Percentiles rank a stretch among this genome's conserved stretches.
Evolutionary conservation across 2,113 vertebrate genomes (phyloP).

Genomic region (Ciconia boyciana): DNA sequence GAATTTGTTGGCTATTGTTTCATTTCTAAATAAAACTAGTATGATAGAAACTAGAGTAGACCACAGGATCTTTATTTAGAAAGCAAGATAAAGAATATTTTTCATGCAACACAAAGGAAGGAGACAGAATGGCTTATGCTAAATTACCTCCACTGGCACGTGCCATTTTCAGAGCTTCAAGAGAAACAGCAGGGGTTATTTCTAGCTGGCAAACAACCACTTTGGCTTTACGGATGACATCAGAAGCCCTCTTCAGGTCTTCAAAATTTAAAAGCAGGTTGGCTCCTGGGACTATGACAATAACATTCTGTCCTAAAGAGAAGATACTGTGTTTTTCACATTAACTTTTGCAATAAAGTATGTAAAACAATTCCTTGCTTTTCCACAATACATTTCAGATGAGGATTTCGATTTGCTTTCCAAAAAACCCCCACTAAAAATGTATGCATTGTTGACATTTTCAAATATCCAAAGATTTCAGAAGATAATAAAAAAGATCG

Average conservation of each 20-base stretch:
- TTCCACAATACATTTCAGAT: neutral
- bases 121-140: neutral
- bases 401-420: neutral
- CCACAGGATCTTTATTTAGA: neutral
- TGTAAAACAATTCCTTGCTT: neutral
- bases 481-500: neutral
- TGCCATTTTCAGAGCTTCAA: constrained; percentile 87
- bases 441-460: neutral
- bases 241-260: constrained; percentile 80
- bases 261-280: constrained; percentile 86
- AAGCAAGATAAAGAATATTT: neutral
- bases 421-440: neutral
- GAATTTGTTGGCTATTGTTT: constrained; percentile 8
- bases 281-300: constrained; percentile 94
- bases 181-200: constrained; percentile 80
- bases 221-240: constrained; percentile 78
- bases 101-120: neutral
- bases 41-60: constrained; percentile 1
- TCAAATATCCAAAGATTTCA: neutral
- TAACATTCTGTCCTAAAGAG: constrained; percentile 89
- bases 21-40: neutral
- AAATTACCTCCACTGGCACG: constrained; percentile 81
- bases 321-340: neutral
- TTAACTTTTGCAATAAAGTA: neutral
- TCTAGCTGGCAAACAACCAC: constrained; percentile 95